Evolutionary conservation across 2,113 vertebrate genomes (phyloP).

Genomic region (Mobula hypostoma): DNA sequence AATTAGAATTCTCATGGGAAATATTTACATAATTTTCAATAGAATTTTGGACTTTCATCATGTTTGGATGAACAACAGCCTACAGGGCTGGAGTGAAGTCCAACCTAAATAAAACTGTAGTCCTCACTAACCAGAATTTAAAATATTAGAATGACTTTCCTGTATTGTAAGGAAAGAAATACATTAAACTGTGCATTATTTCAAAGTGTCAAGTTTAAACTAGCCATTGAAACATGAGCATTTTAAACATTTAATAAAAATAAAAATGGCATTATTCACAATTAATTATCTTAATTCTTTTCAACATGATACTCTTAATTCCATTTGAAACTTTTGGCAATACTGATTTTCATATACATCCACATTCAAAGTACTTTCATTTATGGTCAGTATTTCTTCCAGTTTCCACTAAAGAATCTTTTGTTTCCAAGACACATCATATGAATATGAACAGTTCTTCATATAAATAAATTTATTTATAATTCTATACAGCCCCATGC

Average conservation of each 20-base stretch:
- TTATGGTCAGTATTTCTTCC: not conserved
- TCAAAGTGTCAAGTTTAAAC: not conserved
- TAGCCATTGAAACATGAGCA: not conserved
- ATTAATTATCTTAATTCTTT: not conserved
- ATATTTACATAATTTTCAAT: not conserved
- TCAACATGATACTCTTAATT: not conserved
- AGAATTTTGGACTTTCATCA: not conserved
- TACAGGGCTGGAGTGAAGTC: not conserved
- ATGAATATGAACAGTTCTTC: not conserved
- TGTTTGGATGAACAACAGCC: not conserved
- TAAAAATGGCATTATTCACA: not conserved
- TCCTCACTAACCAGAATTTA: not conserved
- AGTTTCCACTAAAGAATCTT: not conserved
- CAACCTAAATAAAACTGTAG: not conserved
- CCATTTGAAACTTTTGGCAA: not conserved
- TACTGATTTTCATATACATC: not conserved
- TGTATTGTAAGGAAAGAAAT: not conserved
- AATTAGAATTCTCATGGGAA: too few species aligned
- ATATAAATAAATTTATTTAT: not conserved
- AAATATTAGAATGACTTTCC: not conserved
- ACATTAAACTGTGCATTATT: not conserved
- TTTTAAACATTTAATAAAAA: not conserved
- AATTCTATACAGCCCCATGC: constrained; percentile 65
- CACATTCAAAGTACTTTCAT: not conserved
- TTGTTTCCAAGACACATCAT: not conserved